These are phyloP conservation scores for Cepaea nemoralis DNA, from an alignment of 1,140 invertebrate genomes.

Conservation along the genomic window DNA sequence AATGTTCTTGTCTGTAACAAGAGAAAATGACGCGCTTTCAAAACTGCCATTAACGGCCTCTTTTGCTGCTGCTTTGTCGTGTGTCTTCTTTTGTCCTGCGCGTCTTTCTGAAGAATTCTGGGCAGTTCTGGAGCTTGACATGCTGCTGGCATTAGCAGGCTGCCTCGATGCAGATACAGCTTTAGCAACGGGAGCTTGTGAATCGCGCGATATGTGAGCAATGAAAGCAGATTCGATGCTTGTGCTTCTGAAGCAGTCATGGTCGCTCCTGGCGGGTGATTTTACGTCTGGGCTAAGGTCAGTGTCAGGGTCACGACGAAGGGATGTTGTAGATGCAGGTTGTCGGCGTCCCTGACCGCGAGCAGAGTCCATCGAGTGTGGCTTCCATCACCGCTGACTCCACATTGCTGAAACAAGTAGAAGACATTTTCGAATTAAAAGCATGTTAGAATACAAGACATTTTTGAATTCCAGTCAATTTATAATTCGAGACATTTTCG, in stretches of 20 bases:
- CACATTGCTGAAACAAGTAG: slow-evolving; percentile 14
- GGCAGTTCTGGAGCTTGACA: background rate
- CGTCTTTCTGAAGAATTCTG: background rate
- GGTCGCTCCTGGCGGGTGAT: background rate
- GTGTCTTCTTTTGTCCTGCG: background rate
- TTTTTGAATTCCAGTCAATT: too few species aligned
- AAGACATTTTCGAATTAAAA: too few species aligned
- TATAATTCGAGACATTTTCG: too few species aligned
- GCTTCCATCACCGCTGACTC: slow-evolving; percentile 22
- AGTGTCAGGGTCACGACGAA: background rate
- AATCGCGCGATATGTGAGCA: background rate
- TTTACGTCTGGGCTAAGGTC: slow-evolving; percentile 13
- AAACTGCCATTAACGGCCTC: too few species aligned
- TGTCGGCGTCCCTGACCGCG: slow-evolving; percentile 13
- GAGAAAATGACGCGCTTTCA: too few species aligned
- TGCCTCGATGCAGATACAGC: background rate
- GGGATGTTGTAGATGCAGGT: background rate
- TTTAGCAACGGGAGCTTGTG: background rate
- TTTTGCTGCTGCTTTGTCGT: background rate
- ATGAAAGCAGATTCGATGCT: background rate
- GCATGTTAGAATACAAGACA: too few species aligned
- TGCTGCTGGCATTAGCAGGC: background rate
- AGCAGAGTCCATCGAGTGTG: slow-evolving; percentile 24
- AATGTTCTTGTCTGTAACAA: too few species aligned
- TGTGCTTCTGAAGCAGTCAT: background rate